Base-by-base conservation (phyloP, 2,113 vertebrate genomes). In the Cinclus cinclus region DNA sequence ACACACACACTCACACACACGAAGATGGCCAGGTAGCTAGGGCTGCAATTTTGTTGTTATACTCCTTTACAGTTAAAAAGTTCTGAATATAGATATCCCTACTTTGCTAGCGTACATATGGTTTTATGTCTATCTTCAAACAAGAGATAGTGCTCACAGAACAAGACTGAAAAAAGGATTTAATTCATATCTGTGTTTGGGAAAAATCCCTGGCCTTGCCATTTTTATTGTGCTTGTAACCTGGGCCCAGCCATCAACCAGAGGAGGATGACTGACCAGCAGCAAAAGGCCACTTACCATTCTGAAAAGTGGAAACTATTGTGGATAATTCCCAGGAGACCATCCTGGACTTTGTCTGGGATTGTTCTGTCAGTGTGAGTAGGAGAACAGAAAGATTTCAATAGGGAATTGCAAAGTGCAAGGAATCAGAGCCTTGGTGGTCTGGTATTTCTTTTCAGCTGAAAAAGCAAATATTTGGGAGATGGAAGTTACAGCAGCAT, bases 111-210 rank as follows among this genome's bases (percentile, higher is more conserved):
- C 27, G 63, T 69, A 69, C 10, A 28, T 46, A 42, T 56, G 37
- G 18, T 68, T 83, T 82, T 37, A 28, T 18, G 58, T 19, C 13
- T 86, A 25, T 41, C 37, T 83, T 88, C 20, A 52, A 94, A 33
- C 6, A 86, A 53, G 30, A 46, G 25, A 25, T 63, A 84, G 11
- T 31, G 11, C 23, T 82, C 58, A 63, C 18, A 70, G 47, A 59
- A 84, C 28, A 88, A 33, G 20, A 63, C 17, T 53, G 28, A 53
- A 76, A 81, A 92, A 55, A 27, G 15, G 0, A n/a, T 65, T 76
- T 55, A 1, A n/a, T 64, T 77, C 21, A 20, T 33, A 30, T 31
- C 16, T 0, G 0, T 78, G 15, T 11, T 33, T 42, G 55, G 55
- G 59, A 74, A 83, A 83, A 80, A 64, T 15, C 6, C 10, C 9